Conservation (phyloP, 2,797 vertebrate genomes). For the Octomys mimax region DNA sequence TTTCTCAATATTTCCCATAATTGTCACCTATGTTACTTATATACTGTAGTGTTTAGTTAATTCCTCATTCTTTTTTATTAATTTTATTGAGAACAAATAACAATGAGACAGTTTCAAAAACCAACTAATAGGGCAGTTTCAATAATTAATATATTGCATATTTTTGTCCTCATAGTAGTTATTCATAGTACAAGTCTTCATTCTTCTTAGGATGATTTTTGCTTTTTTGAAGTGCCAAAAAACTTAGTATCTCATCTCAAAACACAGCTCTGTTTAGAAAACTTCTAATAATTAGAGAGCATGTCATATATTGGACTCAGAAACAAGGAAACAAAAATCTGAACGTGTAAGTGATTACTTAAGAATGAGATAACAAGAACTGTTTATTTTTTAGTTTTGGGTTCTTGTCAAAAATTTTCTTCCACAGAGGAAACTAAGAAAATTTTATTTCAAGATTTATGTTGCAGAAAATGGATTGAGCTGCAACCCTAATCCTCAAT, state of each 20-base stretch:
- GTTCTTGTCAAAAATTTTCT: not conserved
- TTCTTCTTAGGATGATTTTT: not conserved
- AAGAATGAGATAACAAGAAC: not conserved
- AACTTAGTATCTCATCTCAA: not conserved
- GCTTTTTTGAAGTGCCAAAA: not conserved
- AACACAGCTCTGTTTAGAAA: not conserved
- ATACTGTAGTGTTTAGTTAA: not conserved
- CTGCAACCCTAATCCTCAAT: not conserved
- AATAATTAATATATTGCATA: too few relatives aligned
- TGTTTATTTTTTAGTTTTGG: not conserved
- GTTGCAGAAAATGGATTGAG: not conserved
- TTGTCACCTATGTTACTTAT: not conserved
- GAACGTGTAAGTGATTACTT: not conserved
- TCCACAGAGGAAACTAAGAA: not conserved
- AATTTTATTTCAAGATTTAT: not conserved
- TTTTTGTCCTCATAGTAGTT: too few relatives aligned
- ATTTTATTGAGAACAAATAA: too few relatives aligned
- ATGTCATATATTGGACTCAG: not conserved
- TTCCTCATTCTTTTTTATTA: not conserved
- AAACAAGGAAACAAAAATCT: not conserved
- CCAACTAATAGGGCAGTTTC: too few relatives aligned
- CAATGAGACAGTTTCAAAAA: too few relatives aligned
- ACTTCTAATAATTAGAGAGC: not conserved
- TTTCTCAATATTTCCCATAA: not conserved
- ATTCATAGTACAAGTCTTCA: not conserved